Percentiles rank a stretch among this genome's conserved stretches.
These are phyloP conservation scores for Neocrepidodera transversa DNA, from an alignment of 2,888 invertebrate genomes.

Conservation along the genomic window DNA sequence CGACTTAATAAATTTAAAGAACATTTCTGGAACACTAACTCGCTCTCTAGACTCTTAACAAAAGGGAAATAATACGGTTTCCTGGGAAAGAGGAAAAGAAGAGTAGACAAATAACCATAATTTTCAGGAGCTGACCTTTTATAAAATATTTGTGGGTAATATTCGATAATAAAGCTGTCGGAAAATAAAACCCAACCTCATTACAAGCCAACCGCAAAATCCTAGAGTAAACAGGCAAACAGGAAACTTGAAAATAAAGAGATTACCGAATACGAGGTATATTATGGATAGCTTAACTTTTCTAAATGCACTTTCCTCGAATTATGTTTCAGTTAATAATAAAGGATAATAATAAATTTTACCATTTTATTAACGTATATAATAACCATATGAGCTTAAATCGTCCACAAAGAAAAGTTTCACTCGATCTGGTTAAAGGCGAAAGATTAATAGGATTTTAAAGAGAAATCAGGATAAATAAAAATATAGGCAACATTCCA, in stretches of 20 bases:
- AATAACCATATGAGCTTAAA: too few relatives aligned
- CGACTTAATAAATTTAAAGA: constrained; percentile 8
- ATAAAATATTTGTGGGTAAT: constrained; percentile 25
- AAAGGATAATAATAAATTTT: too few relatives aligned
- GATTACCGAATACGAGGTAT: constrained; percentile 11
- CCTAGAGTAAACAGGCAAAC: constrained; percentile 16
- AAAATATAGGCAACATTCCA: too few relatives aligned
- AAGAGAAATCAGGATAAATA: too few relatives aligned
- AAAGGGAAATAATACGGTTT: constrained; percentile 11
- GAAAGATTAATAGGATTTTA: too few relatives aligned
- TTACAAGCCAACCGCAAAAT: constrained; percentile 19
- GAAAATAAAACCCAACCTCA: constrained; percentile 24
- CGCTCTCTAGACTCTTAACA: constrained; percentile 10
- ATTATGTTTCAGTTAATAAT: too few relatives aligned
- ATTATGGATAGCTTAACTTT: background rate
- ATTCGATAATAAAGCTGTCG: constrained; percentile 20
- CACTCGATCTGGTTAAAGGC: too few relatives aligned
- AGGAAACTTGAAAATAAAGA: constrained; percentile 19
- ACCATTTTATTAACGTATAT: too few relatives aligned
- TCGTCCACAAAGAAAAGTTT: too few relatives aligned
- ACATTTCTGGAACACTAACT: constrained; percentile 14
- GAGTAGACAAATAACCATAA: constrained; percentile 22
- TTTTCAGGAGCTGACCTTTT: constrained; percentile 20
- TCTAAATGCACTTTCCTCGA: constrained; percentile 3
- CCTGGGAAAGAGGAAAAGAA: constrained; percentile 12